Conservation (phyloP, 2,888 invertebrate genomes). For the Eristalinus aeneus region DNA sequence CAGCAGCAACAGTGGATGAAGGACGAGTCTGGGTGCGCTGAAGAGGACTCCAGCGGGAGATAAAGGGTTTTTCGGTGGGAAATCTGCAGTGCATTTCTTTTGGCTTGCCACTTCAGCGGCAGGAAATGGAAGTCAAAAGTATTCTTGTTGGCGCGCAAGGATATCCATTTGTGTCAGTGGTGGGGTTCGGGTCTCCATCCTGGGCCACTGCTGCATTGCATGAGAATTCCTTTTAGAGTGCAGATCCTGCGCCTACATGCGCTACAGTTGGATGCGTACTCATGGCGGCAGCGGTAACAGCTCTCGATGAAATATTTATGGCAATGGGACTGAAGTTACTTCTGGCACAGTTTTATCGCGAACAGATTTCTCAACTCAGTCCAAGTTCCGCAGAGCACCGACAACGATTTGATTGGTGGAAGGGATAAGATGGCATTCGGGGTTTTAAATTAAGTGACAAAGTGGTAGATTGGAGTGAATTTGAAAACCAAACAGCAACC, state of each 20-base stretch:
- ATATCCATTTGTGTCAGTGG: conserved; percentile 37
- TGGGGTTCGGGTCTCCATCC: conserved; percentile 5
- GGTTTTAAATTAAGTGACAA: neutral
- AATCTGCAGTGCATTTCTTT: conserved; percentile 60
- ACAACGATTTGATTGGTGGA: neutral
- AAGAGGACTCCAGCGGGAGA: conserved; percentile 8
- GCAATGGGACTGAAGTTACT: conserved; percentile 59
- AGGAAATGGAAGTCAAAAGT: conserved; percentile 62
- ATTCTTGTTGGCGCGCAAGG: conserved; percentile 54
- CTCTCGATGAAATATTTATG: conserved; percentile 69
- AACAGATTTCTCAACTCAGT: conserved; percentile 5
- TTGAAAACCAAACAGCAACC: too few species aligned
- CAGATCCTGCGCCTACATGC: conserved; percentile 68
- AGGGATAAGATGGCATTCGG: neutral
- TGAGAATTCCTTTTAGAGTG: conserved; percentile 68
- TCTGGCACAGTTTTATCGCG: conserved; percentile 68
- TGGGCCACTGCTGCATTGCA: conserved; percentile 54
- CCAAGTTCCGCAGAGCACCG: neutral
- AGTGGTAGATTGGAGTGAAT: neutral
- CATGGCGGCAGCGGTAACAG: conserved; percentile 37
- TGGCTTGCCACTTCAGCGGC: conserved; percentile 65
- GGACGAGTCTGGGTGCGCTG: neutral
- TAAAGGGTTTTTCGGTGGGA: conserved; percentile 13
- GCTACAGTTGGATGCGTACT: conserved; percentile 61
- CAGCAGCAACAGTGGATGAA: conserved; percentile 7